These are phyloP conservation scores for Orchestia grillus DNA, from an alignment of 1,140 invertebrate species.

Conservation along the genomic window DNA sequence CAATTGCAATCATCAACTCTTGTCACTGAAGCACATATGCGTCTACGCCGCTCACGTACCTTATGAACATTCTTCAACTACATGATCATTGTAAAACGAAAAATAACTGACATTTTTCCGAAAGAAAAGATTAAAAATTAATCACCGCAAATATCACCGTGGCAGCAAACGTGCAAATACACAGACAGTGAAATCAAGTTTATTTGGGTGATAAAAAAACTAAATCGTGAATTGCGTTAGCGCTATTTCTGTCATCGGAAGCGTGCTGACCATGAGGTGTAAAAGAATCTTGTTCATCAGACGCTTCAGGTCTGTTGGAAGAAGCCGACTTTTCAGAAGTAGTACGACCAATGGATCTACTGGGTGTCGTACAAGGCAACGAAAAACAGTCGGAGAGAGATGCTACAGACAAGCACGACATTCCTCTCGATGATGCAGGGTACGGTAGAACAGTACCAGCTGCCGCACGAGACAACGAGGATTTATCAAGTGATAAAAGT, in stretches of 20 bases:
- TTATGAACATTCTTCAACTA: too few species aligned
- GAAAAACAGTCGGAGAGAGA: neutral
- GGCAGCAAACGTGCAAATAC: too few species aligned
- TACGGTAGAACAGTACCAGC: too few species aligned
- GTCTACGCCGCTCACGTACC: too few species aligned
- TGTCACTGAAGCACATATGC: too few species aligned
- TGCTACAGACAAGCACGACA: neutral
- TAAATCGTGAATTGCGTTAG: neutral
- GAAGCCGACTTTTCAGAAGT: neutral
- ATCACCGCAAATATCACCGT: too few species aligned
- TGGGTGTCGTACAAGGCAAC: neutral
- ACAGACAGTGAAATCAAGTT: neutral
- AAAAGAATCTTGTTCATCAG: neutral
- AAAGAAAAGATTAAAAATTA: too few species aligned
- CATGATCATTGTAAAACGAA: too few species aligned
- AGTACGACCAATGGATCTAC: neutral
- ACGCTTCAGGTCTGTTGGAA: neutral
- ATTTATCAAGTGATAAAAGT: neutral
- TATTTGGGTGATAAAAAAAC: neutral
- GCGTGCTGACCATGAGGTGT: too few species aligned
- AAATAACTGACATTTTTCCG: too few species aligned
- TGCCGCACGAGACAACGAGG: neutral
- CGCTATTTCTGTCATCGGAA: neutral
- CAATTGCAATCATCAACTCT: too few species aligned
- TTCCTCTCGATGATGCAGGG: too few species aligned